phyloP scores from a whole-genome alignment of 2,888 invertebrate genomes.

The Patella ulyssiponensis region DNA sequence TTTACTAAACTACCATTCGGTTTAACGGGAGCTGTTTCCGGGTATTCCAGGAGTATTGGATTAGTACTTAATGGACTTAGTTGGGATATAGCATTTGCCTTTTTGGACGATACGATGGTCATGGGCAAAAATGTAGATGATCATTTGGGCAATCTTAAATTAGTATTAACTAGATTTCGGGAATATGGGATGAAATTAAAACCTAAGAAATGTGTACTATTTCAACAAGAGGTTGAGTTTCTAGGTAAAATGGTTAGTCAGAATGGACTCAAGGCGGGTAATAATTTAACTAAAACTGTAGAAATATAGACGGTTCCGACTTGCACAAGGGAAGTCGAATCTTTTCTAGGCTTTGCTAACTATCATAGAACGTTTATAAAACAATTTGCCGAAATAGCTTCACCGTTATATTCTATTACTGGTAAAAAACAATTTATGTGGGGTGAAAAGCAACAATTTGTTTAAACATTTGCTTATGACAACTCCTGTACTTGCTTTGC shows the following conservation, averaged over 20 bases:
- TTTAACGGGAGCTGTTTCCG: neutral
- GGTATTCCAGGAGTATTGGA: neutral
- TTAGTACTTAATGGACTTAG: neutral
- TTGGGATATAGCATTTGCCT: slow-evolving; percentile 17
- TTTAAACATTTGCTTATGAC: slow-evolving; percentile 19
- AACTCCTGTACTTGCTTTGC: slow-evolving; percentile 30
- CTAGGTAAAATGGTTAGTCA: slow-evolving; percentile 8
- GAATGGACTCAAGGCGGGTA: neutral
- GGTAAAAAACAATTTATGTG: slow-evolving; percentile 32
- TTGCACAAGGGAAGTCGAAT: too few species aligned
- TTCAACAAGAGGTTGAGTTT: neutral
- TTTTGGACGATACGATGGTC: slow-evolving; percentile 15
- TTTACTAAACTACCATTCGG: neutral
- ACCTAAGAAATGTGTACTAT: neutral
- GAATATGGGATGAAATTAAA: slow-evolving; percentile 2
- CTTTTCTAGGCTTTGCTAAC: neutral
- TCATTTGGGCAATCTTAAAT: slow-evolving; percentile 14
- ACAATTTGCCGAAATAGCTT: slow-evolving; percentile 12
- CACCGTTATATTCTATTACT: slow-evolving; percentile 28
- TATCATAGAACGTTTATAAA: neutral
- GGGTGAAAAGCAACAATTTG: slow-evolving; percentile 19
- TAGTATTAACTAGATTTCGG: neutral
- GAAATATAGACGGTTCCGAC: too few species aligned
- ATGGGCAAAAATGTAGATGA: slow-evolving; percentile 7
- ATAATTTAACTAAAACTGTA: too few species aligned